Evolutionary conservation across 2,888 invertebrate genomes (phyloP).

Genomic region (Spatulosminthurus flaviceps): DNA sequence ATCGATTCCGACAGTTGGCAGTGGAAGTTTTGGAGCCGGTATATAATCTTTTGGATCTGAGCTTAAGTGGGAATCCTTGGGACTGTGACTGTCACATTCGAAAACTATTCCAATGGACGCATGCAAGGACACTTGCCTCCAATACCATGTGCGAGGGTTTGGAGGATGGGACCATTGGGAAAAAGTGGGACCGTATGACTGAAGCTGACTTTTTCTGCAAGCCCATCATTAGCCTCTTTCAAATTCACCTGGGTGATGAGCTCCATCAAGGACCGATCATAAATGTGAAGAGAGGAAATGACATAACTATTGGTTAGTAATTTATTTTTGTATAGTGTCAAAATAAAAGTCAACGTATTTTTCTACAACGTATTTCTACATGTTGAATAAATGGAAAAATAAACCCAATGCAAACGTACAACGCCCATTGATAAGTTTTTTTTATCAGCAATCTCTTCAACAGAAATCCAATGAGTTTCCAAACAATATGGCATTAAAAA

Average conservation of each 20-base stretch:
- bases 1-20: neutral
- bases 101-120: neutral
- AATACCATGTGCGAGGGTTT: neutral
- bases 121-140: neutral
- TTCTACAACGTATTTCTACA: too few relatives aligned
- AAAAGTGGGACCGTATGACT: neutral
- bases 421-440: too few relatives aligned
- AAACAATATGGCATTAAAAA: too few relatives aligned
- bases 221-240: neutral
- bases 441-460: too few relatives aligned
- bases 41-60: neutral
- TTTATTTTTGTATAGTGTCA: conserved; percentile 1
- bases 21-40: conserved; percentile 9
- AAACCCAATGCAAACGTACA: too few relatives aligned
- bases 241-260: neutral
- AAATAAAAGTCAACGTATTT: too few relatives aligned
- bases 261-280: neutral
- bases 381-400: too few relatives aligned
- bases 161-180: neutral
- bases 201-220: conserved; percentile 20
- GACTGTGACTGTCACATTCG: conserved; percentile 30
- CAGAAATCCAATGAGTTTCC: too few relatives aligned
- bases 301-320: conserved; percentile 32
- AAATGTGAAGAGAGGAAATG: neutral
- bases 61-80: conserved; percentile 14